A percentile compares a stretch with the other conserved stretches of the same genome.
phyloP scores from a whole-genome alignment of 2,888 invertebrate species.

The Phyto melanocephala region DNA sequence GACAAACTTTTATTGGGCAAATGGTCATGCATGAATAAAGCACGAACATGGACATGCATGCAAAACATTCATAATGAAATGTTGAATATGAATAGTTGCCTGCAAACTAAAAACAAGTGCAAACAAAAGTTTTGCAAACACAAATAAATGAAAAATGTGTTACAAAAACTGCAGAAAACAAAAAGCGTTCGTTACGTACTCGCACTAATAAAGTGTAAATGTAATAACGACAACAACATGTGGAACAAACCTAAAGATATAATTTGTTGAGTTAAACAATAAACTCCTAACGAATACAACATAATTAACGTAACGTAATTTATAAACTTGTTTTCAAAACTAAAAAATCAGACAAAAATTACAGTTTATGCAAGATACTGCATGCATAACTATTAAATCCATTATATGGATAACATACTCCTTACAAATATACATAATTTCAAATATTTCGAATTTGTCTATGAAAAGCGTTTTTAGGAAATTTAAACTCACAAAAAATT shows the following conservation, averaged over 20 bases:
- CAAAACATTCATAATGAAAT: constrained; percentile 47
- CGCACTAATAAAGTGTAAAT: not conserved
- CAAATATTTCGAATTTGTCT: too few relatives aligned
- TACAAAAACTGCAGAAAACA: not conserved
- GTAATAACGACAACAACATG: not conserved
- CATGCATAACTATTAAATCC: too few relatives aligned
- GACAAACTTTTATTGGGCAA: constrained; percentile 58
- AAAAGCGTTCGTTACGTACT: constrained; percentile 13
- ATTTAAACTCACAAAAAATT: too few relatives aligned
- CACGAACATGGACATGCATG: constrained; percentile 15
- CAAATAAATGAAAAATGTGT: constrained; percentile 9
- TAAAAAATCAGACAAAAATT: too few relatives aligned
- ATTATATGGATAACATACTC: too few relatives aligned
- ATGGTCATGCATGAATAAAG: constrained; percentile 51
- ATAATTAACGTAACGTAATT: constrained; percentile 5
- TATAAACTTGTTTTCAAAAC: constrained; percentile 10
- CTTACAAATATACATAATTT: too few relatives aligned
- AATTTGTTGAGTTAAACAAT: constrained; percentile 2
- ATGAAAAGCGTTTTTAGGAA: too few relatives aligned
- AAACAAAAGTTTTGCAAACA: not conserved
- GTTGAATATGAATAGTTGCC: constrained; percentile 19
- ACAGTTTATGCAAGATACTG: too few relatives aligned
- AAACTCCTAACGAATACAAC: not conserved
- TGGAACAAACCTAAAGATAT: constrained; percentile 16
- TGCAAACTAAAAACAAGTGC: not conserved